These are phyloP conservation scores for Dryoscopus gambensis DNA, from an alignment of 2,113 vertebrate genomes.

Conservation along the genomic window DNA sequence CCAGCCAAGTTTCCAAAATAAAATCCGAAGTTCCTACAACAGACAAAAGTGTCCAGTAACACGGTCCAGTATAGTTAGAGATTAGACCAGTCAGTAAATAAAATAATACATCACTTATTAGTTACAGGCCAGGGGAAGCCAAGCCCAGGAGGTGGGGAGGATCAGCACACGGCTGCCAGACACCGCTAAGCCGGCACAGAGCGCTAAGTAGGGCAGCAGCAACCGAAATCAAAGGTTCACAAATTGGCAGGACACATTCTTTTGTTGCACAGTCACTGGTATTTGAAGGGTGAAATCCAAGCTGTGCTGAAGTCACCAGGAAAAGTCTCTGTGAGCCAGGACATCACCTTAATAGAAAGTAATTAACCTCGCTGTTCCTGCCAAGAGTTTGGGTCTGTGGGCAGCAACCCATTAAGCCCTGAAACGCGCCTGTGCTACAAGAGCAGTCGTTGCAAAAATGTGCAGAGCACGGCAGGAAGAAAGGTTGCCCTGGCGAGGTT, in stretches of 20 bases:
- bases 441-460: not conserved
- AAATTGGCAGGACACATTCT: constrained; percentile 32
- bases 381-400: not conserved
- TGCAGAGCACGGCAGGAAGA: not conserved
- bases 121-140: not conserved
- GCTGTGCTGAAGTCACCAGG: not conserved
- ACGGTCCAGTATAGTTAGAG: not conserved
- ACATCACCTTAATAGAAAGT: constrained; percentile 50
- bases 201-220: not conserved
- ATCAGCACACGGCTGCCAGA: not conserved
- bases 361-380: constrained; percentile 25
- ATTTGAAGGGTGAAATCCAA: constrained; percentile 11
- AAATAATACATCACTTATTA: constrained; percentile 28
- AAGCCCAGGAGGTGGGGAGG: not conserved
- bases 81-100: constrained; percentile 1
- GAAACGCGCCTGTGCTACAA: not conserved
- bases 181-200: not conserved
- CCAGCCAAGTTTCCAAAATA: constrained; percentile 55
- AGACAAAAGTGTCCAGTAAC: not conserved
- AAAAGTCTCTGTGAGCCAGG: not conserved
- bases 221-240: not conserved
- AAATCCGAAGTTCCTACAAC: constrained; percentile 19
- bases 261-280: constrained; percentile 6
- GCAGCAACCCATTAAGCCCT: not conserved
- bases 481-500: not conserved